Conservation (phyloP, 2,888 invertebrate genomes). For the Lasioglossum villosulum region DNA sequence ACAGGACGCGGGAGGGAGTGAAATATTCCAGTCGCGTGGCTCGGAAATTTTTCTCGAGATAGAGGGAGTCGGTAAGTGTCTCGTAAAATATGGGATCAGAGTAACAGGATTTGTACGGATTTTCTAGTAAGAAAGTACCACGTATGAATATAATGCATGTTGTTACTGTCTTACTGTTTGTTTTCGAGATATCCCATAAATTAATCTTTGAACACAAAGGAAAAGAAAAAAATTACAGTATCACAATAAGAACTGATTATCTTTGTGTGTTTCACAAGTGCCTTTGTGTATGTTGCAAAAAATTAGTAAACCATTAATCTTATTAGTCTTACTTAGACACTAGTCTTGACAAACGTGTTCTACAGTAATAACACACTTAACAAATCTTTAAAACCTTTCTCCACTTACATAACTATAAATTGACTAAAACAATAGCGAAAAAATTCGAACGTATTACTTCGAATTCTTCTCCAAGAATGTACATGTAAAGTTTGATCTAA, state of each 20-base stretch:
- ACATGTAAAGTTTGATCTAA: background rate
- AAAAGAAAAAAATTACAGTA: background rate
- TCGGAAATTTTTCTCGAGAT: slow-evolving; percentile 38
- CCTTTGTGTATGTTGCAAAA: background rate
- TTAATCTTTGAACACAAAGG: too few species aligned
- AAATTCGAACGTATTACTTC: background rate
- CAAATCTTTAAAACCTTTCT: background rate
- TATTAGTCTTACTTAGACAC: background rate
- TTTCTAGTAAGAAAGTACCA: slow-evolving; percentile 11
- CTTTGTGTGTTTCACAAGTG: background rate
- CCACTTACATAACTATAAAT: background rate
- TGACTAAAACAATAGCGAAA: background rate
- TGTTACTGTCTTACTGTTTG: background rate
- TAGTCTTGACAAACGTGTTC: too few species aligned
- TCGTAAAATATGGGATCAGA: slow-evolving; percentile 33
- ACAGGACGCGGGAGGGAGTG: slow-evolving; percentile 19
- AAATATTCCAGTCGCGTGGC: slow-evolving; percentile 49
- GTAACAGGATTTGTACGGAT: slow-evolving; percentile 20
- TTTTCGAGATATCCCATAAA: background rate
- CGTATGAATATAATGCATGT: background rate
- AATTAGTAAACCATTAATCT: background rate
- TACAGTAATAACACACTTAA: too few species aligned
- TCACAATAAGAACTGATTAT: background rate
- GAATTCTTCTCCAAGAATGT: background rate
- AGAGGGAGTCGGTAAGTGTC: slow-evolving; percentile 23